Percentiles rank a stretch among this genome's conserved stretches.
Evolutionary conservation across 2,113 vertebrate genomes (phyloP).

Genomic region (Anarhynchus alexandrinus): DNA sequence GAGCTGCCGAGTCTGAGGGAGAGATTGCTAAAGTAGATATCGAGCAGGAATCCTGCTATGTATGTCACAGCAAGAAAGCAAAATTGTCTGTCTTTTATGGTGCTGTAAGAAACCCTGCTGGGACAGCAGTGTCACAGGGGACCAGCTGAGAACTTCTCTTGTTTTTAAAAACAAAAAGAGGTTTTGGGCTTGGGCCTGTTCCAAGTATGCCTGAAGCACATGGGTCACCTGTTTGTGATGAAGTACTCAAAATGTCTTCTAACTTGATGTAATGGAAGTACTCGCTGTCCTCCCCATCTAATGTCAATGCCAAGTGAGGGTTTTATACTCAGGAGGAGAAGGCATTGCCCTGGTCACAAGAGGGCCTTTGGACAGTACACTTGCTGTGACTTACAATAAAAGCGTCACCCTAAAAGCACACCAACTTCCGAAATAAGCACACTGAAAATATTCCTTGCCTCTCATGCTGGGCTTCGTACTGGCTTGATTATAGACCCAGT

Average conservation of each 20-base stretch:
- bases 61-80: neutral
- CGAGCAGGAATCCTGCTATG: neutral
- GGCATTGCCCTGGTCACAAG: neutral
- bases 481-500: neutral
- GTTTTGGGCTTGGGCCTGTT: neutral
- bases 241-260: neutral
- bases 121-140: neutral
- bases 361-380: fast-evolving
- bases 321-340: neutral
- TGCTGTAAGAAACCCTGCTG: neutral
- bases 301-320: neutral
- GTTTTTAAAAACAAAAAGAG: neutral
- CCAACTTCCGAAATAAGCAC: neutral
- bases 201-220: neutral
- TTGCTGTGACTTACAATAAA: neutral
- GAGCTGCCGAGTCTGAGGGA: neutral
- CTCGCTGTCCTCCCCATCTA: too few species aligned
- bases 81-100: neutral
- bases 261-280: too few species aligned
- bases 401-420: neutral
- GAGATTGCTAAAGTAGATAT: neutral
- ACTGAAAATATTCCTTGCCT: neutral
- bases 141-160: neutral
- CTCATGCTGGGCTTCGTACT: neutral
- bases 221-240: neutral